Evolutionary conservation across 2,888 invertebrate genomes (phyloP), one percentile per base, ranked within the genome.

Genomic region (Zaprionus bogoriensis): DNA sequence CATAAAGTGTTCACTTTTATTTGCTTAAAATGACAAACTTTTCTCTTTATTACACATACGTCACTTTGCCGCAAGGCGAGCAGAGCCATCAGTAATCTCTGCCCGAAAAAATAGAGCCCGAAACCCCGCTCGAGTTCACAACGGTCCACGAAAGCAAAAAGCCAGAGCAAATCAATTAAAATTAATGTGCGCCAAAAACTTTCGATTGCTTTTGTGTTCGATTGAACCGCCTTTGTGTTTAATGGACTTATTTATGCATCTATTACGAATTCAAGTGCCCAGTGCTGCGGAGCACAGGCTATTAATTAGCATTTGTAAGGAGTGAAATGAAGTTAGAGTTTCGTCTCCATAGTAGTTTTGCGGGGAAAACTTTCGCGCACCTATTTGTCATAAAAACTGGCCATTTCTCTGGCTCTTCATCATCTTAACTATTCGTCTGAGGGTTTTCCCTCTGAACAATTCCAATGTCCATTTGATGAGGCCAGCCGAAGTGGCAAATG

Each of bases 131-230:
- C 22, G 36, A 69, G 59, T 74, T 74, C 54, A 62, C 58, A 36
- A 7, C 44, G 44, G 54, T 28, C 51, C 32, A 20, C n/a, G n/a
- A n/a, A n/a, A n/a, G n/a, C n/a, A n/a, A n/a, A n/a, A n/a, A n/a
- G n/a, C n/a, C n/a, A 69, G 30, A 63, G 19, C 60, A 63, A 67
- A 70, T 58, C 77, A 77, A 82, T 83, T 78, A 84, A 87, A 80
- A 63, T 78, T 67, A 67, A 86, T 87, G 87, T 59, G 47, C 59
- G 42, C 27, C 60, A 64, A 77, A 77, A 79, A 80, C 61, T 81
- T 80, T 67, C 38, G 57, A 62, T 70, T 57, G 42, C 60, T 57
- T 64, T 59, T 22, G 53, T 51, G 53, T 22, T 25, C 38, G 54
- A 28, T 23, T 22, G 12, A 55, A 48, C 30, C 19, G 22, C 32